These are phyloP conservation scores for Carassius auratus DNA, from an alignment of 2,113 vertebrate genomes.

Conservation along the genomic window DNA sequence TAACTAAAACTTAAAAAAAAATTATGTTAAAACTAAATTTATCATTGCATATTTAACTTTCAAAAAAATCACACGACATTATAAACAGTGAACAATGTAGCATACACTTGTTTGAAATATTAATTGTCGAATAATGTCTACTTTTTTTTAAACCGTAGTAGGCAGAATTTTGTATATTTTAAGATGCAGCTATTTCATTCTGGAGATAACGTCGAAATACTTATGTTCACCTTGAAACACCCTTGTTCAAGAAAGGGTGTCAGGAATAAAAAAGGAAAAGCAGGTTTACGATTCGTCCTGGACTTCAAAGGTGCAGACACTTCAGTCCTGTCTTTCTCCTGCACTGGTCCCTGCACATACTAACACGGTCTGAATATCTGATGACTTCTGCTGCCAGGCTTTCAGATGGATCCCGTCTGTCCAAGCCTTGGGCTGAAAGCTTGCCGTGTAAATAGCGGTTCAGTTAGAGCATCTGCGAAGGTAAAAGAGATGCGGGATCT, in stretches of 20 bases:
- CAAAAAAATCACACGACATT: background rate
- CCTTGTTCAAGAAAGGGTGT: background rate
- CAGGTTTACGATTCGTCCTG: background rate
- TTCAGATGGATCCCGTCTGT: conserved; percentile 64
- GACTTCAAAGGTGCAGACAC: background rate
- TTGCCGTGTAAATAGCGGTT: conserved; percentile 61
- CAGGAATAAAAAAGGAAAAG: background rate
- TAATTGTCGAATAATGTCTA: background rate
- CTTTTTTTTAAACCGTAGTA: background rate
- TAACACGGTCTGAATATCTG: conserved; percentile 69
- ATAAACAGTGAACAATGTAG: background rate
- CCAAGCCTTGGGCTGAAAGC: conserved; percentile 67
- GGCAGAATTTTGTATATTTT: background rate
- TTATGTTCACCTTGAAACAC: background rate
- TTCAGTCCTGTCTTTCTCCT: background rate
- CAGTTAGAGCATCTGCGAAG: conserved; percentile 67
- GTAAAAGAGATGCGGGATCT: conserved; percentile 42
- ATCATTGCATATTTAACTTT: too few relatives aligned
- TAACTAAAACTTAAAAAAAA: background rate
- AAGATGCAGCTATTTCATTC: background rate
- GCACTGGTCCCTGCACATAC: conserved; percentile 40
- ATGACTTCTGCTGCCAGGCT: conserved; percentile 61
- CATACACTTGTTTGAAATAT: background rate
- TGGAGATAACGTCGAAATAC: background rate
- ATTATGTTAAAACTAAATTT: too few relatives aligned